Percentiles rank a stretch among this genome's conserved stretches.
phyloP scores from a whole-genome alignment of 2,888 invertebrate species.

The Lydus trimaculatus region DNA sequence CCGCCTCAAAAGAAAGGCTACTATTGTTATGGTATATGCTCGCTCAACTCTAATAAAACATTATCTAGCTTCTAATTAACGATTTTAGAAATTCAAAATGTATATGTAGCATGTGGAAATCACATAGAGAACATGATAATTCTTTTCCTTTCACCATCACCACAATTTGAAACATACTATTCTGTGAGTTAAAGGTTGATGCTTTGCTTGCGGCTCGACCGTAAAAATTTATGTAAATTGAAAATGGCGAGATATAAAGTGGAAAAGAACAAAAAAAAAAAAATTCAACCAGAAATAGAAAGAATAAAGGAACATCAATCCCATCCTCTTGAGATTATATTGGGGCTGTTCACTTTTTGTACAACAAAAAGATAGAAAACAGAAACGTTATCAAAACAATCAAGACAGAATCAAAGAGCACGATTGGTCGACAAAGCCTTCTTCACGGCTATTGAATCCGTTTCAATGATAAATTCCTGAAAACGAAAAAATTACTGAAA shows the following conservation, averaged over 20 bases:
- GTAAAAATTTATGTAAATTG: constrained; percentile 45
- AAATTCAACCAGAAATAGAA: constrained; percentile 4
- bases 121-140: constrained; percentile 43
- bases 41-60: constrained; percentile 53
- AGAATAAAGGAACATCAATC: constrained; percentile 27
- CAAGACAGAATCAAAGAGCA: constrained; percentile 55
- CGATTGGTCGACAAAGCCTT: constrained; percentile 52
- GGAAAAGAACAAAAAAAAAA: constrained; percentile 21
- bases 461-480: constrained; percentile 35
- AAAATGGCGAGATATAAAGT: constrained; percentile 44
- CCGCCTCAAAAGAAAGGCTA: constrained; percentile 48
- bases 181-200: background rate
- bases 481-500: background rate
- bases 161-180: constrained; percentile 1
- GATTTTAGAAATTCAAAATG: constrained; percentile 38
- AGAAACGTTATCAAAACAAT: constrained; percentile 56
- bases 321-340: constrained; percentile 42
- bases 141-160: constrained; percentile 2
- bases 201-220: constrained; percentile 17
- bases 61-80: constrained; percentile 55
- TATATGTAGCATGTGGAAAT: constrained; percentile 40
- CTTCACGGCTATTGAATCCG: constrained; percentile 56
- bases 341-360: constrained; percentile 28
- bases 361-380: constrained; percentile 43
- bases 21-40: constrained; percentile 37